These are phyloP conservation scores for Eustalomyia histrio DNA, from an alignment of 2,888 invertebrate genomes.

Conservation along the genomic window DNA sequence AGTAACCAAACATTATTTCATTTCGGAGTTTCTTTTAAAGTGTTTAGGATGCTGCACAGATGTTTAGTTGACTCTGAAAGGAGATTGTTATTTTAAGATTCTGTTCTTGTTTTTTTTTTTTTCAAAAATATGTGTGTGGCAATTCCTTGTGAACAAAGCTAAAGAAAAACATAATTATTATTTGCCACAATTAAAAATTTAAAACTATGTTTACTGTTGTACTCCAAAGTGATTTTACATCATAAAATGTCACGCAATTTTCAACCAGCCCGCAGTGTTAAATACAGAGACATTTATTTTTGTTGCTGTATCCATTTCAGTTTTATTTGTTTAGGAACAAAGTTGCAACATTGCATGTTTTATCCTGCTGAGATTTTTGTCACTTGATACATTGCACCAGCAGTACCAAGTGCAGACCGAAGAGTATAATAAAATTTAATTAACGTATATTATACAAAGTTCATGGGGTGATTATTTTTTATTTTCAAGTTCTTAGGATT, in stretches of 20 bases:
- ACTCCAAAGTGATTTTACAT: conserved; percentile 47
- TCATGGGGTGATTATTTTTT: not conserved
- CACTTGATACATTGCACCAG: conserved; percentile 55
- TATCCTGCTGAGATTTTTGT: conserved; percentile 66
- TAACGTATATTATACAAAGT: conserved; percentile 32
- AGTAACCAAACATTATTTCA: not conserved
- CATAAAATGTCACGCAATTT: conserved; percentile 68
- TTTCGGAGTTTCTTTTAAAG: conserved; percentile 18
- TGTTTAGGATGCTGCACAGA: conserved; percentile 37
- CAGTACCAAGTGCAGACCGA: not conserved
- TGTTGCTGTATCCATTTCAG: not conserved
- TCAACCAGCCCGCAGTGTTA: not conserved
- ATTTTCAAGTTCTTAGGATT: not conserved
- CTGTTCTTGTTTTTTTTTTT: no score
- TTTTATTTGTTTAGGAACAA: conserved; percentile 6
- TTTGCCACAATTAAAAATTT: conserved; percentile 65
- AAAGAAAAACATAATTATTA: conserved; percentile 59
- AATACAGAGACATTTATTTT: conserved; percentile 43
- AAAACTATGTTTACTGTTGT: conserved; percentile 38
- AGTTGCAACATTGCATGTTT: conserved; percentile 62
- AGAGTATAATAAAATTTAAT: conserved; percentile 44
- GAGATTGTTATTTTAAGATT: conserved; percentile 32
- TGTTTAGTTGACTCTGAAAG: conserved; percentile 24
- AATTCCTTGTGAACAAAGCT: conserved; percentile 18
- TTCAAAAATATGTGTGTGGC: conserved; percentile 48